Percentiles rank a stretch among this genome's conserved stretches.
phyloP scores from a whole-genome alignment of 1,140 invertebrate genomes.

The Pachyrhynchus sulphureomaculatus region DNA sequence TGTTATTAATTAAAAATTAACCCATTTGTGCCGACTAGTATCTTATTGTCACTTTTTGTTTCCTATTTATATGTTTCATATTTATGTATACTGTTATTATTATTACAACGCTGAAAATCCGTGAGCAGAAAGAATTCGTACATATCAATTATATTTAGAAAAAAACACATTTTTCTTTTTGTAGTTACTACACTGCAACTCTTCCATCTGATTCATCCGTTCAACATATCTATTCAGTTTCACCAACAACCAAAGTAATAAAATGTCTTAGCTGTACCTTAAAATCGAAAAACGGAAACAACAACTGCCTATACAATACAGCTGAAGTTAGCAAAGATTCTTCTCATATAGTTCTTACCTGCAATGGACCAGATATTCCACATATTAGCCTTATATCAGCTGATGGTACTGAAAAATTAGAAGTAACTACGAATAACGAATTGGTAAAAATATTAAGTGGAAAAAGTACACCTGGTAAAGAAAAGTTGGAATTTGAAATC shows the following conservation, averaged over 20 bases:
- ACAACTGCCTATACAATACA: slow-evolving; percentile 66
- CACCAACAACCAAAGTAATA: slow-evolving; percentile 38
- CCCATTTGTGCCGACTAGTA: too few relatives aligned
- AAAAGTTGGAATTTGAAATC: slow-evolving; percentile 66
- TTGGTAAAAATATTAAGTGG: slow-evolving; percentile 59
- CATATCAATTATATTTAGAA: too few relatives aligned
- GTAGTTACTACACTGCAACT: slow-evolving; percentile 71
- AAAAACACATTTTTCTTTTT: neutral
- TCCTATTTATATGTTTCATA: too few relatives aligned
- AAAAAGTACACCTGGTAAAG: slow-evolving; percentile 64
- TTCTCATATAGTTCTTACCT: slow-evolving; percentile 70
- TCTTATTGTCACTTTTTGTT: too few relatives aligned
- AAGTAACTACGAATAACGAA: slow-evolving; percentile 68
- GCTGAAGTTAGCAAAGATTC: slow-evolving; percentile 68
- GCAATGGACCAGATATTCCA: slow-evolving; percentile 64
- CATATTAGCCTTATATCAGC: slow-evolving; percentile 10
- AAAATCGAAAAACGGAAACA: slow-evolving; percentile 45
- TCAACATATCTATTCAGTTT: slow-evolving; percentile 63
- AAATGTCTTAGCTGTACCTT: slow-evolving; percentile 64
- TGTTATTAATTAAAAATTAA: too few relatives aligned
- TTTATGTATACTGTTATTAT: too few relatives aligned
- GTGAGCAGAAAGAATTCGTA: too few relatives aligned
- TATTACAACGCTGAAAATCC: too few relatives aligned
- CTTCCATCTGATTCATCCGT: slow-evolving; percentile 60
- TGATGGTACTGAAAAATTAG: slow-evolving; percentile 43